phyloP scores from a whole-genome alignment of 2,888 invertebrate genomes.

The Cosmia trapezina region DNA sequence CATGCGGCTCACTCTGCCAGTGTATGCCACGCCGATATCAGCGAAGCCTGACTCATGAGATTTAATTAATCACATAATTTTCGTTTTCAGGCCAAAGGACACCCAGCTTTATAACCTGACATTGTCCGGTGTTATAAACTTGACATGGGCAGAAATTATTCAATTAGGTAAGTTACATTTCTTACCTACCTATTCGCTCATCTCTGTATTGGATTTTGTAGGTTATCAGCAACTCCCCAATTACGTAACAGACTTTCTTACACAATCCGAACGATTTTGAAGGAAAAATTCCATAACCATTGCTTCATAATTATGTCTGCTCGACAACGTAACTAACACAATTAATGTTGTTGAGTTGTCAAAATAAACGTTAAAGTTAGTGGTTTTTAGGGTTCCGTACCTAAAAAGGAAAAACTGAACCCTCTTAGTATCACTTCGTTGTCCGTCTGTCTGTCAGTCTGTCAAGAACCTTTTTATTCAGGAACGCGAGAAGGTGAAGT shows the following conservation, averaged over 20 bases:
- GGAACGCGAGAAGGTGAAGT: too few species aligned
- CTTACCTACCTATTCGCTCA: too few species aligned
- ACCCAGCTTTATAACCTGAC: constrained; percentile 94
- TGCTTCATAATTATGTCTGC: too few species aligned
- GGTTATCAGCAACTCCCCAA: not conserved
- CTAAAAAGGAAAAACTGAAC: too few species aligned
- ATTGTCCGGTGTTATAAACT: constrained; percentile 93
- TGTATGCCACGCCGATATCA: too few species aligned
- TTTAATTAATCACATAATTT: not conserved
- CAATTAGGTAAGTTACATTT: constrained; percentile 90
- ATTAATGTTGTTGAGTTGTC: not conserved
- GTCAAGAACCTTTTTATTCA: too few species aligned
- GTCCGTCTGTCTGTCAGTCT: too few species aligned
- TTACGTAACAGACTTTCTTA: not conserved
- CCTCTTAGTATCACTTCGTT: too few species aligned
- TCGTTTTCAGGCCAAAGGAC: constrained; percentile 81
- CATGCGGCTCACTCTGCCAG: too few species aligned
- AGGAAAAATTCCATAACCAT: too few species aligned
- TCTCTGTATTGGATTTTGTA: too few species aligned
- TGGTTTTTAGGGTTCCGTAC: too few species aligned
- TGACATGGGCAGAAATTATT: constrained; percentile 96
- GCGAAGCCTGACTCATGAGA: not conserved
- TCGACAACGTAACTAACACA: not conserved
- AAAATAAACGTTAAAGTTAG: not conserved
- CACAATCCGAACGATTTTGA: not conserved